phyloP scores from a whole-genome alignment of 2,888 invertebrate genomes.

The Eudemis profundana region DNA sequence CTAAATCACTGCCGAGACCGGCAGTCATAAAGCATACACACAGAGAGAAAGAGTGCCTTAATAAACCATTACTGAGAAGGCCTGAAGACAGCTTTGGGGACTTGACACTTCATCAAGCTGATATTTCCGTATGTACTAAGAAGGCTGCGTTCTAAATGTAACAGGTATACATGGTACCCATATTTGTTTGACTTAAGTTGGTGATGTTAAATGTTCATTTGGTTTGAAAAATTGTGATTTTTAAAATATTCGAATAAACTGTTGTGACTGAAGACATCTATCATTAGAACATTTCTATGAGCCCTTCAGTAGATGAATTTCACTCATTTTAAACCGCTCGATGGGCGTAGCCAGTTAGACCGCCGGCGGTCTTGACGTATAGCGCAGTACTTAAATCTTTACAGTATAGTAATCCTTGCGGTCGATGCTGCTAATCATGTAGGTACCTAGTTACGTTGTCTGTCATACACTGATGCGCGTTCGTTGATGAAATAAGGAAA shows the following conservation, averaged over 20 bases:
- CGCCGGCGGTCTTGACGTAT: too few species aligned
- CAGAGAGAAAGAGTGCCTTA: constrained; percentile 57
- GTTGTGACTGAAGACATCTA: not conserved
- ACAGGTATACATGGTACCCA: not conserved
- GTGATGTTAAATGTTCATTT: not conserved
- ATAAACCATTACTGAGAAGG: constrained; percentile 52
- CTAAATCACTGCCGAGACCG: constrained; percentile 61
- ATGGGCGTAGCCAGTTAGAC: too few species aligned
- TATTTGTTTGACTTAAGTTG: not conserved
- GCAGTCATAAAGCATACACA: constrained; percentile 67
- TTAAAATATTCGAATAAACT: not conserved
- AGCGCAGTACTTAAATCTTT: too few species aligned
- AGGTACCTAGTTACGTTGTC: too few species aligned
- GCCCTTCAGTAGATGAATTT: too few species aligned
- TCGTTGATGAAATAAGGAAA: too few species aligned
- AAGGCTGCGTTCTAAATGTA: constrained; percentile 62
- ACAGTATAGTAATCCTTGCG: too few species aligned
- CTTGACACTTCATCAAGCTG: constrained; percentile 68
- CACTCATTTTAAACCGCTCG: too few species aligned
- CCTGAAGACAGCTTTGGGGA: constrained; percentile 69
- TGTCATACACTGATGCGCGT: too few species aligned
- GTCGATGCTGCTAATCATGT: too few species aligned
- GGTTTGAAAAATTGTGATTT: constrained; percentile 1
- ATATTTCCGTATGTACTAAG: constrained; percentile 70
- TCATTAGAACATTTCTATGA: not conserved